Percentiles rank a stretch among this genome's conserved stretches.
These are phyloP conservation scores for Isaurus tuberculatus DNA, from an alignment of 92 coral and sea anemone genomes.

Conservation along the genomic window DNA sequence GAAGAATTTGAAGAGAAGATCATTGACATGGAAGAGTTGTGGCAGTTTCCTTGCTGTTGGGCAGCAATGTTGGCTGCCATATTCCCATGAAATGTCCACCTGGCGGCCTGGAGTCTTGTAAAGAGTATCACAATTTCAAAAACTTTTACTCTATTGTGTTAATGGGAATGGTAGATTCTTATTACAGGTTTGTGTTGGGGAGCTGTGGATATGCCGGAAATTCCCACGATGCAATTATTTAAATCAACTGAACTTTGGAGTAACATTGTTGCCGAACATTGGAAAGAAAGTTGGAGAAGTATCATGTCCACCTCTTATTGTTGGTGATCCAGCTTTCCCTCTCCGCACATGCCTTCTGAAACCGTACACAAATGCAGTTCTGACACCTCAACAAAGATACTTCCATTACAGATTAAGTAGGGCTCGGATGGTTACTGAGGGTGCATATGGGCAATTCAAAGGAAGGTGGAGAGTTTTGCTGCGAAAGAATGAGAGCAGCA, in stretches of 20 bases:
- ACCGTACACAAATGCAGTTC: conserved; percentile 8
- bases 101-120: conserved; percentile 4
- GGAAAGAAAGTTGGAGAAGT: conserved; percentile 6
- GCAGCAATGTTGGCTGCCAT: too few relatives aligned
- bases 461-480: neutral
- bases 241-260: conserved; percentile 7
- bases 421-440: conserved; percentile 1
- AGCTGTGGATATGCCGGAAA: conserved; percentile 1
- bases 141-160: neutral
- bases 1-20: neutral
- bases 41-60: neutral
- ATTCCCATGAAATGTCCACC: neutral
- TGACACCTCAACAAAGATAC: neutral
- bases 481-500: conserved; percentile 7
- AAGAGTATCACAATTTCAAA: neutral
- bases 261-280: neutral
- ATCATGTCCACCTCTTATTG: conserved; percentile 2
- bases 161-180: neutral
- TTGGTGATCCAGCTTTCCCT: conserved; percentile 5
- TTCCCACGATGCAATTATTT: neutral
- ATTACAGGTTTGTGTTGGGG: conserved; percentile 12
- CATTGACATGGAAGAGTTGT: conserved; percentile 5
- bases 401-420: conserved; percentile 2
- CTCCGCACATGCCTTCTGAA: neutral
- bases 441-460: conserved; percentile 4